These are phyloP conservation scores for Opisthograptis luteolata DNA, from an alignment of 2,888 invertebrate genomes.

Conservation along the genomic window DNA sequence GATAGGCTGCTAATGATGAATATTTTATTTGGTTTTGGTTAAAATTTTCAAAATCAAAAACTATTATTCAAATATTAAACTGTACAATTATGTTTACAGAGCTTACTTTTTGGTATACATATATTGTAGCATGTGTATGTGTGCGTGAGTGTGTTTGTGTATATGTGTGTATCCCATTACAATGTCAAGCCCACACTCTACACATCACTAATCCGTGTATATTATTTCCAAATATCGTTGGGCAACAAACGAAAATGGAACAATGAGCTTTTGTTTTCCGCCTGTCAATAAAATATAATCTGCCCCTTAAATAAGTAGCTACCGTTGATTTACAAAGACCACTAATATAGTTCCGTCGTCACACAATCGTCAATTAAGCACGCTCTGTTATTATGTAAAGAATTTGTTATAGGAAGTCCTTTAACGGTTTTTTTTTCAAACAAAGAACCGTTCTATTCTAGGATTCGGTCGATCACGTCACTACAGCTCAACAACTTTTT, in stretches of 20 bases:
- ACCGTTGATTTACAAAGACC: conserved; percentile 24
- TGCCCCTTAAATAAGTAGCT: conserved; percentile 26
- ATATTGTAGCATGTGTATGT: too few relatives aligned
- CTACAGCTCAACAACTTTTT: conserved; percentile 15
- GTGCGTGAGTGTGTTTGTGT: too few relatives aligned
- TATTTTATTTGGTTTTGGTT: too few relatives aligned
- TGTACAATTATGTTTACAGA: too few relatives aligned
- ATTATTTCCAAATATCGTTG: background rate
- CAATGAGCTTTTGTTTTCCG: conserved; percentile 32
- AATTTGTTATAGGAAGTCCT: conserved; percentile 41
- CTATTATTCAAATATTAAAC: too few relatives aligned
- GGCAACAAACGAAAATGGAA: conserved; percentile 21
- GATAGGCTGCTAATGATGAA: too few relatives aligned
- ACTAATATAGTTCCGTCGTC: conserved; percentile 34
- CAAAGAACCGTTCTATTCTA: conserved; percentile 75
- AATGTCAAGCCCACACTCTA: too few relatives aligned
- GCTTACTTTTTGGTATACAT: too few relatives aligned
- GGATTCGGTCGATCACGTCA: conserved; percentile 71
- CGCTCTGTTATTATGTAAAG: conserved; percentile 31
- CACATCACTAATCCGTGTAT: background rate
- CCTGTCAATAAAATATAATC: conserved; percentile 34
- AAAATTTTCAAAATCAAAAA: too few relatives aligned
- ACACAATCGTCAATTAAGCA: conserved; percentile 28
- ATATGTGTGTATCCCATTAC: too few relatives aligned
- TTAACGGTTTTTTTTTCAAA: conserved; percentile 58